These are phyloP conservation scores for Empis stercorea DNA, from an alignment of 2,888 invertebrate species.

Conservation along the genomic window DNA sequence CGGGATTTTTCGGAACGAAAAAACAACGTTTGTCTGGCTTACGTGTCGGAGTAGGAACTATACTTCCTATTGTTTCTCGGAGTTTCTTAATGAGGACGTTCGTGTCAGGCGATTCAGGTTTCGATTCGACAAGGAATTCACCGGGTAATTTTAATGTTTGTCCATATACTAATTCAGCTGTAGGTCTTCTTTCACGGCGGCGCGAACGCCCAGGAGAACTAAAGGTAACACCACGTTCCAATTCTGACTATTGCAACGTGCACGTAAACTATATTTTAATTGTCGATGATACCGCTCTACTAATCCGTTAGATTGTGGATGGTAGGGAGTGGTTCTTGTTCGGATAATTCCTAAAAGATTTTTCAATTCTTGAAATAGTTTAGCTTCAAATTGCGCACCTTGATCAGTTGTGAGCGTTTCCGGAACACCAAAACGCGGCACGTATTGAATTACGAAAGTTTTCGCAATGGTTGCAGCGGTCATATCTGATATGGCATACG, in stretches of 20 bases:
- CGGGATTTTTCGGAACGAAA: not conserved
- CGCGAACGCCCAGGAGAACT: not conserved
- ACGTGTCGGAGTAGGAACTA: not conserved
- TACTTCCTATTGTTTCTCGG: not conserved
- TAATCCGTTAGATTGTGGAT: constrained; percentile 9
- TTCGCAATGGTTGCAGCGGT: constrained; percentile 8
- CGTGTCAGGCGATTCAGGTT: not conserved
- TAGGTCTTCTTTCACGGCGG: not conserved
- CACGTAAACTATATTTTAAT: constrained; percentile 2
- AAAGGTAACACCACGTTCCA: not conserved
- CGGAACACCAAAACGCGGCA: constrained; percentile 10
- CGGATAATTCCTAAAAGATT: constrained; percentile 3
- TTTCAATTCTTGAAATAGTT: constrained; percentile 4
- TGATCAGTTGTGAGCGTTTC: constrained; percentile 7
- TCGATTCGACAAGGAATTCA: not conserved
- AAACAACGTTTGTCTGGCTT: not conserved
- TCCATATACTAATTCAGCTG: constrained; percentile 7
- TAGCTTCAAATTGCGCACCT: constrained; percentile 10
- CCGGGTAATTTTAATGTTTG: constrained; percentile 4
- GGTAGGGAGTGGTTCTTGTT: constrained; percentile 8
- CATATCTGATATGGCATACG: constrained; percentile 8
- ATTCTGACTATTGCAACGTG: not conserved
- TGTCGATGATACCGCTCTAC: constrained; percentile 9
- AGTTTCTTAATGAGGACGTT: not conserved
- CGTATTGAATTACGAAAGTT: constrained; percentile 8